Conservation (phyloP, 2,888 invertebrate genomes). For the Tridacna crocea region DNA sequence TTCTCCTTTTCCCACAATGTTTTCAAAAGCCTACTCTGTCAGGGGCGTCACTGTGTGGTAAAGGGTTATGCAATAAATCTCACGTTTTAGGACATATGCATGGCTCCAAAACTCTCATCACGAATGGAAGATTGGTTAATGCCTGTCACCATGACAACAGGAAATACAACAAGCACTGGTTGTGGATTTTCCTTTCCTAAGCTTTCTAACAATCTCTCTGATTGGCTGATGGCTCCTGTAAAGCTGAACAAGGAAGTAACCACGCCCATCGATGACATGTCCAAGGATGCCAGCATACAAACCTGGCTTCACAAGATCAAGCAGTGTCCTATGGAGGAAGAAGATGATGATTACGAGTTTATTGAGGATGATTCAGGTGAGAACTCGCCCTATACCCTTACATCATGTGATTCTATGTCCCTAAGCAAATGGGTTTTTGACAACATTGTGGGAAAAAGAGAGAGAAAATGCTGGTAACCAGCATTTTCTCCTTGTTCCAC, state of each 20-base stretch:
- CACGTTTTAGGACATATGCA: neutral
- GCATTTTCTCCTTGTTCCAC: no score
- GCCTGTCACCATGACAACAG: constrained; percentile 55
- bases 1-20: neutral
- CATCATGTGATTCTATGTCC: no score
- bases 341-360: constrained; percentile 80
- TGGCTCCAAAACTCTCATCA: constrained; percentile 70
- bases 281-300: constrained; percentile 75
- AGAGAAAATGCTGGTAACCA: no score
- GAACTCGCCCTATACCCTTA: no score
- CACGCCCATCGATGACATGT: constrained; percentile 42
- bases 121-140: constrained; percentile 77
- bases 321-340: constrained; percentile 77
- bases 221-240: constrained; percentile 61
- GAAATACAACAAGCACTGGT: constrained; percentile 34
- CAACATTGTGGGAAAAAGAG: no score
- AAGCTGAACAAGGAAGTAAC: constrained; percentile 27
- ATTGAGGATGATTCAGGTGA: constrained; percentile 68
- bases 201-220: constrained; percentile 56
- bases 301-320: constrained; percentile 81
- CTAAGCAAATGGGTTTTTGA: no score
- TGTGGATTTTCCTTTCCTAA: constrained; percentile 62
- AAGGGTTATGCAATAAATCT: no score
- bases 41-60: no score
- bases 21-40: no score